Conservation (phyloP, 2,888 invertebrate species). For the Laspeyria flexula region DNA sequence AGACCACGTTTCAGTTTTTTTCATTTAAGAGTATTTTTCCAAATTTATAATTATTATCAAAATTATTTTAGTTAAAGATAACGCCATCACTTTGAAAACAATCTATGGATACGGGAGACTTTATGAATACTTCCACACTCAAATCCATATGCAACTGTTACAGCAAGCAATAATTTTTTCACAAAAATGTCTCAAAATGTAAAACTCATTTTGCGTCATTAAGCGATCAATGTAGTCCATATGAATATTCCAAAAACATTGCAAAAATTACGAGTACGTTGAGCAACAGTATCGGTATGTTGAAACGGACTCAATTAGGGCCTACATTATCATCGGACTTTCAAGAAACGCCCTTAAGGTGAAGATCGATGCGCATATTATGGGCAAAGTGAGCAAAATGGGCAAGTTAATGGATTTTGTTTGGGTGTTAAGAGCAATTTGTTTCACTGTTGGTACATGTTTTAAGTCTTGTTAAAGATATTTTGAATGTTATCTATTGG, state of each 20-base stretch:
- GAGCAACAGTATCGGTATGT: constrained; percentile 45
- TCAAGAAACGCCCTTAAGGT: constrained; percentile 54
- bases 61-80: too few species aligned
- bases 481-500: not conserved
- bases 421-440: not conserved
- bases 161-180: too few species aligned
- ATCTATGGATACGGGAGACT: too few species aligned
- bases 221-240: not conserved
- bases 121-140: too few species aligned
- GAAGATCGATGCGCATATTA: constrained; percentile 19
- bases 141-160: too few species aligned
- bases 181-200: not conserved
- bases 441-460: not conserved
- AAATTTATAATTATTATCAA: too few species aligned
- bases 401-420: not conserved
- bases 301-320: constrained; percentile 56
- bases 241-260: not conserved
- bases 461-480: not conserved
- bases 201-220: not conserved
- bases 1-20: too few species aligned
- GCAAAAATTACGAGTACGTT: constrained; percentile 26
- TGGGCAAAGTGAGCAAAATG: not conserved
- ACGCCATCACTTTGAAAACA: too few species aligned
- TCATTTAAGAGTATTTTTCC: too few species aligned
- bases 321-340: constrained; percentile 54